These are phyloP conservation scores for Geococcyx californianus DNA, from an alignment of 2,113 vertebrate genomes.

Conservation along the genomic window DNA sequence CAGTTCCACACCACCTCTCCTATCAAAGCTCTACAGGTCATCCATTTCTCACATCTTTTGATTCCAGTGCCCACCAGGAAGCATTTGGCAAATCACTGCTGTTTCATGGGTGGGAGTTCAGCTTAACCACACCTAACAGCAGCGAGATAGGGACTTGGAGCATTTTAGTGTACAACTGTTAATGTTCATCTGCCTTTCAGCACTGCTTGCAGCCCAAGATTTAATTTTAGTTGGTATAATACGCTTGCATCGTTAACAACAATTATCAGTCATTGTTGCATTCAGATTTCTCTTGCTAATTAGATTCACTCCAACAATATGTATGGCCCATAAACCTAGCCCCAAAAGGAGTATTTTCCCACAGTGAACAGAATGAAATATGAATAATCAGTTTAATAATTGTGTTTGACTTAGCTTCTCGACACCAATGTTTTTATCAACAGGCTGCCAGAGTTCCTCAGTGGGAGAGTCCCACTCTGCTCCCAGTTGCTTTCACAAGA, in stretches of 20 bases:
- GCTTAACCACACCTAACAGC: background rate
- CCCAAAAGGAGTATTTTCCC: slow-evolving; percentile 51
- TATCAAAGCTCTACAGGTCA: background rate
- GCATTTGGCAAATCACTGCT: background rate
- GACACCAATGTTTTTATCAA: background rate
- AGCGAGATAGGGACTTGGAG: background rate
- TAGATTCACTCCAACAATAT: background rate
- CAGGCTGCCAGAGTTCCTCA: background rate
- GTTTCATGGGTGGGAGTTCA: background rate
- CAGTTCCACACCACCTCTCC: background rate
- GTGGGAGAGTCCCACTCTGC: background rate
- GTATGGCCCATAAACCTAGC: slow-evolving; percentile 30
- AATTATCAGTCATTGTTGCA: slow-evolving; percentile 29
- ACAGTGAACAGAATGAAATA: slow-evolving; percentile 17
- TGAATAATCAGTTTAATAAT: slow-evolving; percentile 40
- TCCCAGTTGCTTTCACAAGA: accelerated
- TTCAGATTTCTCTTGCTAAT: slow-evolving; percentile 46
- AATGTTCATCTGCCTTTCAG: background rate
- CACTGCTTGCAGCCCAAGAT: background rate
- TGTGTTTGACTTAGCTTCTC: slow-evolving; percentile 16
- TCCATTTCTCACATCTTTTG: background rate
- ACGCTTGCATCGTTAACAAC: slow-evolving; percentile 15
- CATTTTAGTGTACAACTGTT: background rate
- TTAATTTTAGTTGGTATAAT: background rate
- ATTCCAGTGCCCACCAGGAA: background rate